Evolutionary conservation across 2,113 vertebrate genomes (phyloP).

Genomic region (Tamias sibiricus): DNA sequence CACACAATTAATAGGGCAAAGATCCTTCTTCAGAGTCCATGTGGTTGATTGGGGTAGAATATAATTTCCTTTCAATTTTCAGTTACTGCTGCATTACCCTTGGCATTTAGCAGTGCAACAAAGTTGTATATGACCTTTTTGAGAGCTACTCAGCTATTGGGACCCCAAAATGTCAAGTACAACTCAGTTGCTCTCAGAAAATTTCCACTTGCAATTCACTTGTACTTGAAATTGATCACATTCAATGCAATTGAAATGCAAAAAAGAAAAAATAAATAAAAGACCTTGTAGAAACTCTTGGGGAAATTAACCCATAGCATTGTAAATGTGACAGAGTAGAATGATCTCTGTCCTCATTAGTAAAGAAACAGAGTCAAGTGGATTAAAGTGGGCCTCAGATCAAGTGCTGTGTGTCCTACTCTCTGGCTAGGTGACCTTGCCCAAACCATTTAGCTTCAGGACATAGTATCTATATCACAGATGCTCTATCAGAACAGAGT

Average conservation of each 20-base stretch:
- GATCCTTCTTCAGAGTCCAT: not conserved
- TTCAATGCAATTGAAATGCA: constrained; percentile 55
- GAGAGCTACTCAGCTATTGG: constrained; percentile 42
- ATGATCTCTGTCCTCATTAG: not conserved
- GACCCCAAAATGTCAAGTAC: constrained; percentile 79
- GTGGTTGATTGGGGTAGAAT: constrained; percentile 23
- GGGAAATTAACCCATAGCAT: constrained; percentile 40
- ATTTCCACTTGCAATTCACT: constrained; percentile 63
- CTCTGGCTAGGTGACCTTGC: not conserved
- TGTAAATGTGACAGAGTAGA: constrained; percentile 5
- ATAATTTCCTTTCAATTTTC: constrained; percentile 66
- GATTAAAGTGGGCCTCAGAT: constrained; percentile 23
- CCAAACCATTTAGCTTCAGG: not conserved
- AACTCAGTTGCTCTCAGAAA: constrained; percentile 60
- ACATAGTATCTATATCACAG: not conserved
- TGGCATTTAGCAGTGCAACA: constrained; percentile 71
- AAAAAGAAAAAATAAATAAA: not conserved
- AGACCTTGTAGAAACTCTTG: constrained; percentile 46
- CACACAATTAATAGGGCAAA: constrained; percentile 29
- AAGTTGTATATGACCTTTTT: constrained; percentile 66
- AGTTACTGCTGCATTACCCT: constrained; percentile 41
- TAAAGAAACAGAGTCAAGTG: constrained; percentile 35
- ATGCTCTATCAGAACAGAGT: not conserved
- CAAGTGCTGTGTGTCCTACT: not conserved
- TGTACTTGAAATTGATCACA: constrained; percentile 60